Conservation (phyloP, 1,140 invertebrate species). For the Gyrodactylus bullatarudis region DNA sequence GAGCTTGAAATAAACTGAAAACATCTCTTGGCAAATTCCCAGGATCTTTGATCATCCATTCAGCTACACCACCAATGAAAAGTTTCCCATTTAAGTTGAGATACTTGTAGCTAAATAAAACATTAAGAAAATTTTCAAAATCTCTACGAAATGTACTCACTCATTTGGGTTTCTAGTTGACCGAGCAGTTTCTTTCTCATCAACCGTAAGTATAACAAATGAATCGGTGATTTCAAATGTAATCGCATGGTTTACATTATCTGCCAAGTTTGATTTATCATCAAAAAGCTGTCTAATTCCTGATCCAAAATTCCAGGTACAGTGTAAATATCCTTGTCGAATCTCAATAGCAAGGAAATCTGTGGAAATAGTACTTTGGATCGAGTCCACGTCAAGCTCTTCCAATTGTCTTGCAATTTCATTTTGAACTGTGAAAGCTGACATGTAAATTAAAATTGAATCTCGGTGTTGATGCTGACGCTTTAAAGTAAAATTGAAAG, state of each 20-base stretch:
- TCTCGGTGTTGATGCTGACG: not conserved
- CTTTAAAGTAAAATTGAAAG: not conserved
- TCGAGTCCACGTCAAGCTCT: no score
- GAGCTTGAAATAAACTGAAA: not conserved
- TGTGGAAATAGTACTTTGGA: not conserved
- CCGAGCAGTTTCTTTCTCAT: not conserved
- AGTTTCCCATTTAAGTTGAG: not conserved
- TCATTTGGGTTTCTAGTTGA: not conserved
- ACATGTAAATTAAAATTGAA: not conserved
- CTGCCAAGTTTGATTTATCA: not conserved
- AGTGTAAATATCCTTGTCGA: not conserved
- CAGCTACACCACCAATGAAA: not conserved
- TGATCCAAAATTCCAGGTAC: not conserved
- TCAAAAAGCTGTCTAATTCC: not conserved
- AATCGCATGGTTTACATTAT: not conserved
- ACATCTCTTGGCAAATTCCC: not conserved
- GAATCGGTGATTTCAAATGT: not conserved
- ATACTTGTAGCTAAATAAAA: not conserved
- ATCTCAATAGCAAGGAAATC: not conserved
- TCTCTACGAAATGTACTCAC: not conserved
- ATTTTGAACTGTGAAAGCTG: not conserved
- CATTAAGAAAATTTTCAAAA: no score
- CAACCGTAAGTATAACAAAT: not conserved
- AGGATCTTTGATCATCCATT: not conserved
- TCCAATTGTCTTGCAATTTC: not conserved